Base-by-base conservation (phyloP, 2,113 vertebrate species). In the Vulpes vulpes region DNA sequence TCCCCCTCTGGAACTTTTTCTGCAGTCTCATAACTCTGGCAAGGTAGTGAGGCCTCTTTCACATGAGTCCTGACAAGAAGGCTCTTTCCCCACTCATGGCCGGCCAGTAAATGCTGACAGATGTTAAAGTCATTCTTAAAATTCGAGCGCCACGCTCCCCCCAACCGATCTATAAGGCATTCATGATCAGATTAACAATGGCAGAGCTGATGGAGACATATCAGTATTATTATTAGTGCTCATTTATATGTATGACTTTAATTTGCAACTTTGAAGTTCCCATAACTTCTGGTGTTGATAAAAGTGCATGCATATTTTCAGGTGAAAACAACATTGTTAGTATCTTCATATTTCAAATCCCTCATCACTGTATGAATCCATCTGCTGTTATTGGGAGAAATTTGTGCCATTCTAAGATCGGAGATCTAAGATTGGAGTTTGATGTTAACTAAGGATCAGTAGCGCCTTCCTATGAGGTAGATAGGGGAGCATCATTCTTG, bases 61-160 rank as follows among this genome's bases (percentile, higher is more conserved):
- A 92, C 55, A 6, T 20, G 49, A 95, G 4, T 97, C 97, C 94
- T 98, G 97, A 95, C 95, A 97, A 83, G 97, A 98, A 95, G 55
- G 90, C 91, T 97, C 94, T 97, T 97, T 98, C 96, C 30, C 0
- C 92, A 80, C 90, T 98, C 94, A 82, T 78, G 53, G 38, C 82
- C 96, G 95, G 89, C 80, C 96, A 98, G 88, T 97, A 98, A 97
- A 98, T 97, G 84, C 96, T 69, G 93, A 97, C 95, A 97, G 98
- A 97, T 95, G 88, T 98, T 98, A 98, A 97, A 87, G 86, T 97
- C 81, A 91, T 85, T 98, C 96, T 98, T 98, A 98, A 98, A 98
- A 97, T 97, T 93, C 85, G 95, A n/a, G 83, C 5, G 9, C 82
- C 62, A 59, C 6, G 11, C 88, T 64, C 30, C 97, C 98, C 97